phyloP scores from a whole-genome alignment of 1,140 invertebrate species.

The Ectropis grisescens region DNA sequence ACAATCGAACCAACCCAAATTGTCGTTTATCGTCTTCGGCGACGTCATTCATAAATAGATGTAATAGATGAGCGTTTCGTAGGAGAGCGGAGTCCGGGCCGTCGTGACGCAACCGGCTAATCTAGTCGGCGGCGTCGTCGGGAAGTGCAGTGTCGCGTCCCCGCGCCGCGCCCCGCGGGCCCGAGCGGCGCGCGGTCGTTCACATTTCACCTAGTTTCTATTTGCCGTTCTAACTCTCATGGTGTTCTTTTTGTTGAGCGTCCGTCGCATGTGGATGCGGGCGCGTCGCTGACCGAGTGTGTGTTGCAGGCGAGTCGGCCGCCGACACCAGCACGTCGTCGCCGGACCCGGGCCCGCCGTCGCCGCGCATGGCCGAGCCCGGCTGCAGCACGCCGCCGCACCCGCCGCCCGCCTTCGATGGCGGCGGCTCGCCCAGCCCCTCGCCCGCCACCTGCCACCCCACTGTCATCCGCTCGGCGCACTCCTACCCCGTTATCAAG shows the following conservation, averaged over 20 bases:
- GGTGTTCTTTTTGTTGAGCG: constrained; percentile 48
- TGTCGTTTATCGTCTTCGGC: too few species aligned
- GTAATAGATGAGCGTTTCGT: constrained; percentile 47
- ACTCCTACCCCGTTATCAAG: constrained; percentile 61
- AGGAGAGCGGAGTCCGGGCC: constrained; percentile 29
- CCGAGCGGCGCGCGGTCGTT: constrained; percentile 58
- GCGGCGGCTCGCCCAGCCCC: constrained; percentile 62
- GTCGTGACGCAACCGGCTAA: constrained; percentile 65
- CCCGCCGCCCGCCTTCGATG: constrained; percentile 65
- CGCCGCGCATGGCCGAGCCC: constrained; percentile 77
- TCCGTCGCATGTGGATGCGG: constrained; percentile 62
- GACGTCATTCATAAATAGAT: constrained; percentile 22
- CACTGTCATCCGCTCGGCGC: constrained; percentile 71
- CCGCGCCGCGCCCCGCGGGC: constrained; percentile 49
- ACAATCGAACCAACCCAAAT: too few species aligned
- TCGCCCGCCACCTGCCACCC: constrained; percentile 56
- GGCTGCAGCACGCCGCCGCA: constrained; percentile 64
- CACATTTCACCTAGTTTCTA: constrained; percentile 68
- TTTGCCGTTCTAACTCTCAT: constrained; percentile 49
- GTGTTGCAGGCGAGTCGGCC: constrained; percentile 83
- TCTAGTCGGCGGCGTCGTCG: constrained; percentile 60
- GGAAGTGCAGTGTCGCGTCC: constrained; percentile 69
- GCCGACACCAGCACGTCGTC: constrained; percentile 91
- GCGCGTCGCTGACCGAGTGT: constrained; percentile 90
- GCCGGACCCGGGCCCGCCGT: constrained; percentile 84